Conservation (phyloP, 2,888 invertebrate species). For the Temnothorax rugatulus region DNA sequence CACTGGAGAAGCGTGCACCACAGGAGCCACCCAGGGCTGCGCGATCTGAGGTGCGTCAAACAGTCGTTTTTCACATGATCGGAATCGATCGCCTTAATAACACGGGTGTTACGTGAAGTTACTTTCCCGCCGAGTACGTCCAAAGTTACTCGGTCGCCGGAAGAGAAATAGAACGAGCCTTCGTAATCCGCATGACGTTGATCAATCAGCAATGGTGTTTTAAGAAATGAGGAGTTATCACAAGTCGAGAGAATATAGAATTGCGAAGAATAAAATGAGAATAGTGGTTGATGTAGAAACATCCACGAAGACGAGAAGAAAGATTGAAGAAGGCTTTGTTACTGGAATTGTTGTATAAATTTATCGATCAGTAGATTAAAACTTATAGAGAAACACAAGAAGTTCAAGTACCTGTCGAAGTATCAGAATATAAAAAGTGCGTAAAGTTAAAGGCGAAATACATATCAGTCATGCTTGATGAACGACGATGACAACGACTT, state of each 20-base stretch:
- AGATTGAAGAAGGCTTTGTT: not conserved
- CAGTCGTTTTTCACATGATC: slow-evolving; percentile 45
- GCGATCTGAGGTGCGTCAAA: slow-evolving; percentile 72
- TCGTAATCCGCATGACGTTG: not conserved
- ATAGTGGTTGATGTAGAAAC: not conserved
- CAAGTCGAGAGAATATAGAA: slow-evolving; percentile 12
- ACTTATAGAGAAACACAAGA: not conserved
- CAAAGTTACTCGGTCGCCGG: slow-evolving; percentile 64
- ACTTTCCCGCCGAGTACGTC: slow-evolving; percentile 69
- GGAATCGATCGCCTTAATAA: slow-evolving; percentile 7
- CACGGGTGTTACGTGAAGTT: slow-evolving; percentile 61
- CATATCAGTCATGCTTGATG: slow-evolving; percentile 9
- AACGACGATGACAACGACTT: not conserved
- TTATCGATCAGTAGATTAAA: slow-evolving; percentile 5
- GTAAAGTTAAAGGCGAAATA: slow-evolving; percentile 2
- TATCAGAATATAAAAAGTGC: not conserved
- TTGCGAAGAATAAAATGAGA: slow-evolving; percentile 16
- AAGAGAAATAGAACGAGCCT: slow-evolving; percentile 23
- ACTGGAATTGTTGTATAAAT: not conserved
- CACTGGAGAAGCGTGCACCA: slow-evolving; percentile 53
- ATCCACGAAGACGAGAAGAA: not conserved
- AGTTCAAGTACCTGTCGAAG: not conserved
- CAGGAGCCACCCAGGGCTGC: slow-evolving; percentile 73
- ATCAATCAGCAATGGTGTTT: slow-evolving; percentile 6
- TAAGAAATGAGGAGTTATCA: slow-evolving; percentile 18